phyloP scores from a whole-genome alignment of 2,113 vertebrate genomes.

The Vulpes ferrilata region DNA sequence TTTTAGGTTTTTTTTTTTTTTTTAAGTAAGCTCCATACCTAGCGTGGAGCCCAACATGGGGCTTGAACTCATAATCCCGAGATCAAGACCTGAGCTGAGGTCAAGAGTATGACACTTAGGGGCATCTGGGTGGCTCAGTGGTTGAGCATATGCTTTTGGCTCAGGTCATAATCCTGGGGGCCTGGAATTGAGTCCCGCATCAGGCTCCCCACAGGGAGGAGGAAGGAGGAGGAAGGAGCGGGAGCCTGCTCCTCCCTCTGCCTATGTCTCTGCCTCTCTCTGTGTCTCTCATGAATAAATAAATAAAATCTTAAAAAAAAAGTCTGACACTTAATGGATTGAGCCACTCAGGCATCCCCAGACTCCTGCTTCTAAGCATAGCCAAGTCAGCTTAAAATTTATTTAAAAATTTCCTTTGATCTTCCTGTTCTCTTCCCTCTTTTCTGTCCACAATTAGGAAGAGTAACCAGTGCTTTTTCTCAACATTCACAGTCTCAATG shows the following conservation, averaged over 20 bases:
- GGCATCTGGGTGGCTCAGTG: too few species aligned
- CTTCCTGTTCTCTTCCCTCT: not conserved
- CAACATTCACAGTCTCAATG: not conserved
- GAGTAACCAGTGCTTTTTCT: not conserved
- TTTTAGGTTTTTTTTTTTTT: not conserved
- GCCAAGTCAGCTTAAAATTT: not conserved
- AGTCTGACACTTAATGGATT: not conserved
- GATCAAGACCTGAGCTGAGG: not conserved
- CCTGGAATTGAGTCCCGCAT: too few species aligned
- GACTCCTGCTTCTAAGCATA: not conserved
- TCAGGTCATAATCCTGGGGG: too few species aligned
- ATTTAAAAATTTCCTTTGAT: slow-evolving; percentile 3
- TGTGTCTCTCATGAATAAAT: too few species aligned
- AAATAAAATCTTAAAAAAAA: too few species aligned
- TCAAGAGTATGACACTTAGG: not conserved
- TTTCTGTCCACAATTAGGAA: not conserved
- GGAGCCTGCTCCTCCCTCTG: too few species aligned
- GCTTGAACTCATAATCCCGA: not conserved
- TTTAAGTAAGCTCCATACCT: not conserved
- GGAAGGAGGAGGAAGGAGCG: too few species aligned
- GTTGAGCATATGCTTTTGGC: too few species aligned
- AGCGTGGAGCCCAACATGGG: not conserved
- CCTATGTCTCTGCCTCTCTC: too few species aligned
- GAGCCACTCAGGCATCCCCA: not conserved
- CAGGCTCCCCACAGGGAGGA: too few species aligned